Evolutionary conservation across 2,888 invertebrate species (phyloP).

Genomic region (Ptilodon capucinus): DNA sequence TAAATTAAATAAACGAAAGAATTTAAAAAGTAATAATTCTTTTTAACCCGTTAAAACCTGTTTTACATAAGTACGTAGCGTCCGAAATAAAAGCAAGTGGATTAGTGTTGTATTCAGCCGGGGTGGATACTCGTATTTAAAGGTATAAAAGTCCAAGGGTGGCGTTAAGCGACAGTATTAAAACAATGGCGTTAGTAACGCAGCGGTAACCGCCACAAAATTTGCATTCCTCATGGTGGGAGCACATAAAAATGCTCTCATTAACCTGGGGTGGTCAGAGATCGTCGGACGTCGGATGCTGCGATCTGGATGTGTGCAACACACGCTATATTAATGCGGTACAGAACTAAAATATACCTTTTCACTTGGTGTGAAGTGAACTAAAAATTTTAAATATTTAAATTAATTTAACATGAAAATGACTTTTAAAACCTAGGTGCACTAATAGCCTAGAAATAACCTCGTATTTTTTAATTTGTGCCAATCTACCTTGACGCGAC

Average conservation of each 20-base stretch:
- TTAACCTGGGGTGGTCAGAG: constrained; percentile 75
- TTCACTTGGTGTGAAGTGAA: constrained; percentile 5
- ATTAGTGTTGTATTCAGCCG: constrained; percentile 56
- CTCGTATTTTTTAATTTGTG: no score
- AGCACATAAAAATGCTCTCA: constrained; percentile 80
- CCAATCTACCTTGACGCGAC: no score
- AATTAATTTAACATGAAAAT: no score
- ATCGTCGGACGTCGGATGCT: constrained; percentile 41
- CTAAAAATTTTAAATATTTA: no score
- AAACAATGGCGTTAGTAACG: constrained; percentile 72
- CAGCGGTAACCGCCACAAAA: constrained; percentile 70
- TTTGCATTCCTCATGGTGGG: constrained; percentile 81
- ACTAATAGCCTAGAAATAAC: no score
- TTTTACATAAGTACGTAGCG: constrained; percentile 26
- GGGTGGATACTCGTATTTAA: constrained; percentile 65
- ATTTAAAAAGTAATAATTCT: background rate
- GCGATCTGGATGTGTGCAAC: constrained; percentile 3
- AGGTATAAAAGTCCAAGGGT: constrained; percentile 64
- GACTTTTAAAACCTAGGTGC: no score
- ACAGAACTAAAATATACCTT: constrained; percentile 23
- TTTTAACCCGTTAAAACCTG: constrained; percentile 10
- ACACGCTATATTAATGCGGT: constrained; percentile 17
- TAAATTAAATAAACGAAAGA: constrained; percentile 3
- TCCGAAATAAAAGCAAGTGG: constrained; percentile 54
- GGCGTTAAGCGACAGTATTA: constrained; percentile 64